A percentile compares a stretch with the other conserved stretches of the same genome.
phyloP scores from a whole-genome alignment of 2,797 vertebrate genomes.

The Lepilemur ruficaudatus region DNA sequence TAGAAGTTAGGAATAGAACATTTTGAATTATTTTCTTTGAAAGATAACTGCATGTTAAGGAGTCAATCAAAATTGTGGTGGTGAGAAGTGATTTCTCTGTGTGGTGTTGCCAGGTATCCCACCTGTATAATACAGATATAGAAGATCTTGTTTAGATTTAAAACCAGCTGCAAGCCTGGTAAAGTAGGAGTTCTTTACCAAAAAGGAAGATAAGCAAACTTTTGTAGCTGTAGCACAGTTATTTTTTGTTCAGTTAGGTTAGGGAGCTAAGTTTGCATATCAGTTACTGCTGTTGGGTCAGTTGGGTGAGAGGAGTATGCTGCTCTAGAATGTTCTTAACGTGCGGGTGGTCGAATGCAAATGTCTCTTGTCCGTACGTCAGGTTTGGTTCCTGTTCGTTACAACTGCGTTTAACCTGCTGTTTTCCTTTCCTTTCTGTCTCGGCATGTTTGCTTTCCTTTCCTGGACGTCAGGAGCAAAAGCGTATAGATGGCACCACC shows the following conservation, averaged over 20 bases:
- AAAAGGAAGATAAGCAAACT: background rate
- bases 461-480: conserved; percentile 93
- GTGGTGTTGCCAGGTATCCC: background rate
- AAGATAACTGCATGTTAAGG: background rate
- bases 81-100: background rate
- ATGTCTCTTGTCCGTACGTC: conserved; percentile 59
- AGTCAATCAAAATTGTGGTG: background rate
- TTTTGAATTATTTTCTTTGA: background rate
- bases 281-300: background rate
- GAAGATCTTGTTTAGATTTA: background rate
- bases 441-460: conserved; percentile 83
- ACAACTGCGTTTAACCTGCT: conserved; percentile 83
- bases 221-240: background rate
- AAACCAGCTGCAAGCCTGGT: background rate
- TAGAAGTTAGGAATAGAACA: background rate
- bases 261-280: background rate
- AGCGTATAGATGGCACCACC: conserved; percentile 95
- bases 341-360: background rate
- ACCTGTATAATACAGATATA: background rate
- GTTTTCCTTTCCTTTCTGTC: conserved; percentile 83
- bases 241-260: background rate
- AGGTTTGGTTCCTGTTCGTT: conserved; percentile 70
- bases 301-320: background rate
- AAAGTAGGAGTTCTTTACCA: too few relatives aligned
- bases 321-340: conserved; percentile 25